Percentiles rank a stretch among this genome's conserved stretches.
These are phyloP conservation scores for Lepisosteus osseus DNA, from an alignment of 2,113 vertebrate genomes.

Conservation along the genomic window DNA sequence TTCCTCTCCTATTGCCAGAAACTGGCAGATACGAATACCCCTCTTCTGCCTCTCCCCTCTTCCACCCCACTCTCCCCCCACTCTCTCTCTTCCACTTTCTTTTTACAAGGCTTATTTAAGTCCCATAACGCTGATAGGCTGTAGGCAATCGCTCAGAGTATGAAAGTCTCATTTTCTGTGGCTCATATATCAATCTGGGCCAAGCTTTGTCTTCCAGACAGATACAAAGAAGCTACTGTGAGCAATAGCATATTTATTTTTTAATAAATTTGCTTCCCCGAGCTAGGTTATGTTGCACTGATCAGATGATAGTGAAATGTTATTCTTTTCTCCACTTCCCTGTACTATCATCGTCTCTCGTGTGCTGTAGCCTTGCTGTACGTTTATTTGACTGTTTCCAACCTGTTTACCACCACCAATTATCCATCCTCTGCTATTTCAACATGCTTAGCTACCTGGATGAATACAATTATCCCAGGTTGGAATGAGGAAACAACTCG, in stretches of 20 bases:
- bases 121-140: constrained; percentile 55
- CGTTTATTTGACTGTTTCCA: constrained; percentile 18
- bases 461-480: no score
- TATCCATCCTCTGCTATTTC: not conserved
- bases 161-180: constrained; percentile 49
- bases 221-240: constrained; percentile 42
- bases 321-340: constrained; percentile 19
- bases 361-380: not conserved
- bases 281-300: constrained; percentile 31
- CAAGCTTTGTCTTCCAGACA: constrained; percentile 47
- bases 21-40: no score
- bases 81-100: constrained; percentile 26
- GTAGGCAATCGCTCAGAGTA: constrained; percentile 45
- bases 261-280: constrained; percentile 43
- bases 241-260: constrained; percentile 42
- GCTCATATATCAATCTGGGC: constrained; percentile 50
- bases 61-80: not conserved
- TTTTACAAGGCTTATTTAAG: constrained; percentile 45
- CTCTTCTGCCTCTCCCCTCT: not conserved
- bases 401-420: not conserved
- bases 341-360: not conserved
- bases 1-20: no score
- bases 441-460: no score
- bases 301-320: constrained; percentile 33
- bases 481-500: no score